Evolutionary conservation across 2,797 vertebrate species (phyloP).

Genomic region (Antennarius maculatus): DNA sequence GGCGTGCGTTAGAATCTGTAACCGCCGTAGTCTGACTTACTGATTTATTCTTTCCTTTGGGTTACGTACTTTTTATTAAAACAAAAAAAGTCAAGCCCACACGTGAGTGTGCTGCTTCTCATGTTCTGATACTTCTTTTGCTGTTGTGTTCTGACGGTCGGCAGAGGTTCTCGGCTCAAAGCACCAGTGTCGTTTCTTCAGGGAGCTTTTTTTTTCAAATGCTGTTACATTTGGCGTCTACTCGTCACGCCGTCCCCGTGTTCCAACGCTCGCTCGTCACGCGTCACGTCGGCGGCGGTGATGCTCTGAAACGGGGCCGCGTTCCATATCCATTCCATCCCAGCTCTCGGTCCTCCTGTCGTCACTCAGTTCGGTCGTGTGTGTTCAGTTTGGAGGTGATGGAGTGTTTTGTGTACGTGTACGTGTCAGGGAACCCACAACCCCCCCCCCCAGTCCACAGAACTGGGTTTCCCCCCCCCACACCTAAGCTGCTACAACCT

Average conservation of each 20-base stretch:
- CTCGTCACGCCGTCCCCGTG: constrained; percentile 53
- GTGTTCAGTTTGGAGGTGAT: constrained; percentile 52
- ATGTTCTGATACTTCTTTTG: constrained; percentile 56
- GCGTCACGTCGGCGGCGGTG: constrained; percentile 54
- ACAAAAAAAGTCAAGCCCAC: constrained; percentile 25
- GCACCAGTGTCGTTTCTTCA: constrained; percentile 75
- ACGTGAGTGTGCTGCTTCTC: constrained; percentile 73
- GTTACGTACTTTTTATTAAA: constrained; percentile 55
- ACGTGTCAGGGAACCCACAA: constrained; percentile 81
- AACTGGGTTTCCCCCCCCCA: constrained; percentile 78
- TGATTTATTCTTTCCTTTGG: constrained; percentile 54
- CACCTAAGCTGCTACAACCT: constrained; percentile 85
- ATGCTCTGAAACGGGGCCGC: constrained; percentile 66
- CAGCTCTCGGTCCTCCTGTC: constrained; percentile 52
- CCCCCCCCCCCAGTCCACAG: constrained; percentile 73
- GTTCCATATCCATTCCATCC: constrained; percentile 57
- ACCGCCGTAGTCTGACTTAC: constrained; percentile 46
- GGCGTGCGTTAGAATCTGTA: constrained; percentile 47
- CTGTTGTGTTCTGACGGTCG: constrained; percentile 60
- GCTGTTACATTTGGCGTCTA: constrained; percentile 61
- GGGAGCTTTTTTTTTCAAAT: constrained; percentile 77
- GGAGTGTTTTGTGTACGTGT: constrained; percentile 58
- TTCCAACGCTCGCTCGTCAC: constrained; percentile 57
- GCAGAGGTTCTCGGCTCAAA: constrained; percentile 64
- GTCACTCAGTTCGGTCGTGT: constrained; percentile 53